A percentile compares a stretch with the other conserved stretches of the same genome.
These are phyloP conservation scores for Micromussa lordhowensis DNA, from an alignment of 92 coral and sea anemone species.

Conservation along the genomic window DNA sequence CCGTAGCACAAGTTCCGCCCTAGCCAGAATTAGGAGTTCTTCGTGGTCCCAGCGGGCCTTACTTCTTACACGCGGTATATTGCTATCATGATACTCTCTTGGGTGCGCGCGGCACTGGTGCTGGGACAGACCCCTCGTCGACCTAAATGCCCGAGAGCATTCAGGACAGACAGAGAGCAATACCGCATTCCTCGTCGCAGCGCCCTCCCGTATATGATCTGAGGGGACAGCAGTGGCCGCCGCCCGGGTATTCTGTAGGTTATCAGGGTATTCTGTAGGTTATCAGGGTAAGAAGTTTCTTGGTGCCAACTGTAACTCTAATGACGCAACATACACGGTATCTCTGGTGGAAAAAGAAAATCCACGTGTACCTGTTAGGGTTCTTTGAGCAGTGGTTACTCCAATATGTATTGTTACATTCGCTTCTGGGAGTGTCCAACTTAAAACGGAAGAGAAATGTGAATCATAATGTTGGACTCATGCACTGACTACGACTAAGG, in stretches of 20 bases:
- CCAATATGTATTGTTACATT: background rate
- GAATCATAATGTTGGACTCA: no score
- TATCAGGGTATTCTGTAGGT: no score
- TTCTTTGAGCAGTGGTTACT: background rate
- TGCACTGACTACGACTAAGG: no score
- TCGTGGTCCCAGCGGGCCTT: slow-evolving; percentile 54
- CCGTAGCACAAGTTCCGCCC: no score
- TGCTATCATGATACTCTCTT: slow-evolving; percentile 16
- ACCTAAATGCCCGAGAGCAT: slow-evolving; percentile 21
- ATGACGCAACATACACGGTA: background rate
- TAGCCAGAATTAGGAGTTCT: slow-evolving; percentile 59
- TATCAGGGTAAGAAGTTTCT: slow-evolving; percentile 32
- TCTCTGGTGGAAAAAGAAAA: background rate
- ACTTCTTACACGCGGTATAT: slow-evolving; percentile 26
- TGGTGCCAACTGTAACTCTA: slow-evolving; percentile 24
- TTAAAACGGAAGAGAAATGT: background rate
- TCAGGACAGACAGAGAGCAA: slow-evolving; percentile 2
- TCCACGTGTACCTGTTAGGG: background rate
- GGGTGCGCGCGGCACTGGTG: slow-evolving; percentile 25
- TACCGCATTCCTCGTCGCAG: no score
- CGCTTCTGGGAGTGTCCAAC: slow-evolving; percentile 22
- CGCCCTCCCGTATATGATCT: no score
- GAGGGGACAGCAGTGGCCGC: no score
- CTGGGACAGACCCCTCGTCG: slow-evolving; percentile 17
- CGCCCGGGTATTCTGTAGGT: no score